A percentile compares a stretch with the other conserved stretches of the same genome.
Evolutionary conservation across 2,797 vertebrate genomes (phyloP).

Genomic region (Peromyscus attwateri): DNA sequence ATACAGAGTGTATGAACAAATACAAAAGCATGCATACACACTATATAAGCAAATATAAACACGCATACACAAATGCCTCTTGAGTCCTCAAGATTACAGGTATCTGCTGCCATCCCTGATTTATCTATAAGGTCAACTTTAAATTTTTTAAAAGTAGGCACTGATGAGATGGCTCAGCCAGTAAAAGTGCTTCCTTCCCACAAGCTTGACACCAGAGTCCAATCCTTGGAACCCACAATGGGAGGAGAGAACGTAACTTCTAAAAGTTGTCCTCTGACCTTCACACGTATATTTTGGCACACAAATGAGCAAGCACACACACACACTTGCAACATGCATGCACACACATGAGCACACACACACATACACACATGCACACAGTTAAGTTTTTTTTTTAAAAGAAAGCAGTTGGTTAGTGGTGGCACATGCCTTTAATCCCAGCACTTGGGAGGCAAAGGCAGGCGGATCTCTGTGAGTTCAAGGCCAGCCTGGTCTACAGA

Average conservation of each 20-base stretch:
- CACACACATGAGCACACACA: too few relatives aligned
- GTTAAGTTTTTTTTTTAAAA: background rate
- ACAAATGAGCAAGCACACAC: background rate
- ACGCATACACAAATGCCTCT: background rate
- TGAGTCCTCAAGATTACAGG: background rate
- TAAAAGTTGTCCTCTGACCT: background rate
- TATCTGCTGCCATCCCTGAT: background rate
- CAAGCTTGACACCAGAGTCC: background rate
- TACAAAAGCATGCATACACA: background rate
- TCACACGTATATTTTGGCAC: background rate
- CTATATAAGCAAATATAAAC: background rate
- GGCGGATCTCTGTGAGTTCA: background rate
- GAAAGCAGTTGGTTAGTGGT: background rate
- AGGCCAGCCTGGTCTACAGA: background rate
- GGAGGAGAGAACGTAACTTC: background rate
- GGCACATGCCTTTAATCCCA: background rate
- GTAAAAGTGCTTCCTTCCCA: background rate
- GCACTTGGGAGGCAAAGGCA: background rate
- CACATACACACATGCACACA: background rate
- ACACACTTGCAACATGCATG: background rate
- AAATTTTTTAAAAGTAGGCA: background rate
- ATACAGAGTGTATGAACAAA: background rate
- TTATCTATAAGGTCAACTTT: background rate
- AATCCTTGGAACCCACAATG: background rate
- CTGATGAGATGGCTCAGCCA: background rate